Evolutionary conservation across 2,113 vertebrate species (phyloP).

Genomic region (Solea solea): DNA sequence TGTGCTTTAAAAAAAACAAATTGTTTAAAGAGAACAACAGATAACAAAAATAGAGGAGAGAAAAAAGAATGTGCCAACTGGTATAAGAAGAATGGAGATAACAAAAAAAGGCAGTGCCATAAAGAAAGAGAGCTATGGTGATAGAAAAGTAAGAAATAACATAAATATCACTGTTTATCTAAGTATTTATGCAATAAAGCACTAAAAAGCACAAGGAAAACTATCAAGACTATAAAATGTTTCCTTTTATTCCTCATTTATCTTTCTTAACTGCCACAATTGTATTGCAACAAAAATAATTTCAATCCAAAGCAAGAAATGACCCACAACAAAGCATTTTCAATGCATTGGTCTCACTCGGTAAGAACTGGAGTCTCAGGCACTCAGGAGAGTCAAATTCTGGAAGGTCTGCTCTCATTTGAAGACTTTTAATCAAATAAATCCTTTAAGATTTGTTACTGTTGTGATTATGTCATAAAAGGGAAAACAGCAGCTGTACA

Average conservation of each 20-base stretch:
- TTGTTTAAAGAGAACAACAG: too few species aligned
- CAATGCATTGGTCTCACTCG: slow-evolving; percentile 36
- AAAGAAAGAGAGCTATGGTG: neutral
- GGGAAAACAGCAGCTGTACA: neutral
- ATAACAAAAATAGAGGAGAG: neutral
- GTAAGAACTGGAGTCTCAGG: slow-evolving; percentile 11
- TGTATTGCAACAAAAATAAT: slow-evolving; percentile 27
- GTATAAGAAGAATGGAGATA: neutral
- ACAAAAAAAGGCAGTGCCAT: slow-evolving; percentile 9
- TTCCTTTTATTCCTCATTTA: slow-evolving; percentile 9
- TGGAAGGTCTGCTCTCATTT: slow-evolving; percentile 32
- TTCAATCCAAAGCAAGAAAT: slow-evolving; percentile 20
- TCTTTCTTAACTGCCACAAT: slow-evolving; percentile 19
- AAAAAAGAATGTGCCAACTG: neutral
- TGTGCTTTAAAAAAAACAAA: slow-evolving; percentile 1
- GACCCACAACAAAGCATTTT: neutral
- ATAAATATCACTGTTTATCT: slow-evolving; percentile 12
- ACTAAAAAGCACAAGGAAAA: slow-evolving; percentile 16
- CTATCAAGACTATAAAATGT: neutral
- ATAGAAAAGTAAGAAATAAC: neutral
- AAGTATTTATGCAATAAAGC: slow-evolving; percentile 26
- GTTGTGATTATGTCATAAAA: neutral
- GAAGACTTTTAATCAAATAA: slow-evolving; percentile 18
- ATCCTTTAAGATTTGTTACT: slow-evolving; percentile 2
- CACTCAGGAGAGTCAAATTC: slow-evolving; percentile 8